Evolutionary conservation across 2,113 vertebrate species (phyloP).

Genomic region (Macrotus californicus): DNA sequence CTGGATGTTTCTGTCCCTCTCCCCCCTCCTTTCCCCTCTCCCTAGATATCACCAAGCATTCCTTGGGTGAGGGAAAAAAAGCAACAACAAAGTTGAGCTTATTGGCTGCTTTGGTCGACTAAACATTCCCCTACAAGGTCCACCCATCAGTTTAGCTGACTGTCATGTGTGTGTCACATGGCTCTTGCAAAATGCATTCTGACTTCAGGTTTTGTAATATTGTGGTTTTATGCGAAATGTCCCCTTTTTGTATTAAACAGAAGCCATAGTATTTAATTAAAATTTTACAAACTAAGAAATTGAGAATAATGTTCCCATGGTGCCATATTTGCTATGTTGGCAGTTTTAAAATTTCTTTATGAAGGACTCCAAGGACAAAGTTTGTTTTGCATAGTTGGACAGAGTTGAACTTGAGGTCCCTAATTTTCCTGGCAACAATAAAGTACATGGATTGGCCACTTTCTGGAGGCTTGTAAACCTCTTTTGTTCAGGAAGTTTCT

Average conservation of each 20-base stretch:
- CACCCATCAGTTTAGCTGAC: slow-evolving; percentile 77
- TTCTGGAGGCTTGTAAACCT: background rate
- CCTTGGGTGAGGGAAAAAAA: no score
- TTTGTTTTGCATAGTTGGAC: slow-evolving; percentile 16
- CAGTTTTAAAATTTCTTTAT: background rate
- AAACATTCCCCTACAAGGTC: slow-evolving; percentile 44
- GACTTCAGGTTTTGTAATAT: slow-evolving; percentile 81
- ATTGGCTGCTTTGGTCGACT: slow-evolving; percentile 20
- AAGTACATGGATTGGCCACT: background rate
- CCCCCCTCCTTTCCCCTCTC: no score
- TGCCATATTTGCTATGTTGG: slow-evolving; percentile 6
- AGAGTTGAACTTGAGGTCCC: background rate
- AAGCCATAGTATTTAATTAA: slow-evolving; percentile 20
- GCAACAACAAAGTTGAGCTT: background rate
- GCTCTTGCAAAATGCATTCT: slow-evolving; percentile 84
- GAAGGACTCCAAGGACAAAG: slow-evolving; percentile 1
- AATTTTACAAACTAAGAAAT: slow-evolving; percentile 25
- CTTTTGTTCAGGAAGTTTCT: background rate
- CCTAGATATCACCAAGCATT: no score
- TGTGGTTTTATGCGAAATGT: slow-evolving; percentile 65
- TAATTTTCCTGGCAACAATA: slow-evolving; percentile 24
- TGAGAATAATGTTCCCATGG: background rate
- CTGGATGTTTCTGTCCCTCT: no score
- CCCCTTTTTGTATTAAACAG: slow-evolving; percentile 31
- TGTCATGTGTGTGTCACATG: slow-evolving; percentile 97